Conservation (phyloP, 2,113 vertebrate species). For the Axis porcinus region DNA sequence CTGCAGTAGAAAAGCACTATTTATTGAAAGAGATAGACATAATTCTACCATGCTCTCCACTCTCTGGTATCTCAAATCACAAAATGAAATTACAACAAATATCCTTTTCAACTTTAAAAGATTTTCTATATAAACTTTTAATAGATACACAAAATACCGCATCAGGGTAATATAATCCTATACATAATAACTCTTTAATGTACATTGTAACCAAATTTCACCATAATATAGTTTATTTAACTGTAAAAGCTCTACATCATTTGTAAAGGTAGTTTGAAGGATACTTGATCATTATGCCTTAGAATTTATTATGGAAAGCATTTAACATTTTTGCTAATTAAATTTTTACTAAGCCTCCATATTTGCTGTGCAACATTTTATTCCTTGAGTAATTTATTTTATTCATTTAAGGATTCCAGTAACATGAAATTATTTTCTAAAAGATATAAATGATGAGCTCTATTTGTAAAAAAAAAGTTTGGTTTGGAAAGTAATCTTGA, state of each 20-base stretch:
- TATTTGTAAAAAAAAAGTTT: background rate
- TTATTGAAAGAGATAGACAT: conserved; percentile 5
- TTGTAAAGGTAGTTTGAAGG: background rate
- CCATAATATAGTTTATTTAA: background rate
- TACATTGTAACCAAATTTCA: background rate
- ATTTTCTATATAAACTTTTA: background rate
- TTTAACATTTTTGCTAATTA: background rate
- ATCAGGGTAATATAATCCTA: background rate
- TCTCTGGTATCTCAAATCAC: background rate
- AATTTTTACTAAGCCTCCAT: background rate
- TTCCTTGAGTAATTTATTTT: background rate
- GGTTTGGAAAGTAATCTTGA: background rate
- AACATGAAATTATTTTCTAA: background rate
- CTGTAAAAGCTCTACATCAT: background rate
- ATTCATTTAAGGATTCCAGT: background rate
- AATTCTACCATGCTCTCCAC: background rate
- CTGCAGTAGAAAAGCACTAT: background rate
- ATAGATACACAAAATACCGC: background rate
- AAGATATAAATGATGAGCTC: background rate
- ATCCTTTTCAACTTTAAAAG: background rate
- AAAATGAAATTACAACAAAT: background rate
- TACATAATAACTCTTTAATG: background rate
- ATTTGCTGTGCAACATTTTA: background rate
- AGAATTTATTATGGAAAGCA: background rate
- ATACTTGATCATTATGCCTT: background rate